phyloP scores from a whole-genome alignment of 1,140 invertebrate species.

The Trichoplusia ni region DNA sequence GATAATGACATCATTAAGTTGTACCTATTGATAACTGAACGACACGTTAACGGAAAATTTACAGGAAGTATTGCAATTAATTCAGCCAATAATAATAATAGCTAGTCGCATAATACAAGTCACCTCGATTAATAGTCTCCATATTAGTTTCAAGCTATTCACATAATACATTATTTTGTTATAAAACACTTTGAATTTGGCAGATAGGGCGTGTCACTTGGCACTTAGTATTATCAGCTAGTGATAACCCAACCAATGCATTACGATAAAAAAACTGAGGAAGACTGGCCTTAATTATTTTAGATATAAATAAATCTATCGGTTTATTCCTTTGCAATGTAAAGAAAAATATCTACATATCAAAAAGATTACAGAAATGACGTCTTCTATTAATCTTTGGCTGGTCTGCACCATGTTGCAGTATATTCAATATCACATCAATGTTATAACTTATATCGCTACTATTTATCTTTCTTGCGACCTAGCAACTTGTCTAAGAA shows the following conservation, averaged over 20 bases:
- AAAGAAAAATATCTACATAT: slow-evolving; percentile 47
- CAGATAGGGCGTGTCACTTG: slow-evolving; percentile 73
- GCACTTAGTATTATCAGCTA: slow-evolving; percentile 68
- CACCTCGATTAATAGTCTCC: background rate
- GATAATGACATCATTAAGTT: slow-evolving; percentile 10
- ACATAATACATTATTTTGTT: slow-evolving; percentile 15
- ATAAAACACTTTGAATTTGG: slow-evolving; percentile 35
- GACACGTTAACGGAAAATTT: slow-evolving; percentile 20
- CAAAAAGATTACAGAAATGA: slow-evolving; percentile 62
- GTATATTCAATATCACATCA: slow-evolving; percentile 45
- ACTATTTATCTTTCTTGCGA: slow-evolving; percentile 68
- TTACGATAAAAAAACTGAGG: slow-evolving; percentile 72
- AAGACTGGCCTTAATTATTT: slow-evolving; percentile 65
- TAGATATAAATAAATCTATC: slow-evolving; percentile 49
- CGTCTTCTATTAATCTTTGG: slow-evolving; percentile 73
- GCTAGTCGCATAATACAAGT: slow-evolving; percentile 6
- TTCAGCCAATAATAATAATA: slow-evolving; percentile 15
- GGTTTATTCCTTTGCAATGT: slow-evolving; percentile 45
- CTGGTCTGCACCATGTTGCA: slow-evolving; percentile 52
- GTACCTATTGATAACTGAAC: slow-evolving; percentile 11
- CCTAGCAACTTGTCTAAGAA: slow-evolving; percentile 74
- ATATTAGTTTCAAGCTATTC: slow-evolving; percentile 18
- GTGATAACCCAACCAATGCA: slow-evolving; percentile 74
- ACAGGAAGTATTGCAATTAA: slow-evolving; percentile 13
- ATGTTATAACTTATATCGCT: slow-evolving; percentile 43